Base-by-base conservation (phyloP, 2,113 vertebrate species). In the Rostratula benghalensis region DNA sequence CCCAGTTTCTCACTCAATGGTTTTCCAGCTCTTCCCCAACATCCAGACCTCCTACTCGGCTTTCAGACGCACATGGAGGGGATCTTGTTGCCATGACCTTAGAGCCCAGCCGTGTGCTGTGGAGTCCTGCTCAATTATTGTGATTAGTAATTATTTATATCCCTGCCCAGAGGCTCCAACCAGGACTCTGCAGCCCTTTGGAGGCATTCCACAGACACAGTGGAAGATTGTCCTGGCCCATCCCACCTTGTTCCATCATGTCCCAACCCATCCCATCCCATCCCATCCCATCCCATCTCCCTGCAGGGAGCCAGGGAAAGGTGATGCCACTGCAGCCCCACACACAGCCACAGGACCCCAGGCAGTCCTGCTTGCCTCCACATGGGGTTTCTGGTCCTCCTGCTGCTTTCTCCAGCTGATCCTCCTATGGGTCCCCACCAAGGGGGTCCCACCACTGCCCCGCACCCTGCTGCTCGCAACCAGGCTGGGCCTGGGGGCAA, bases 21-120 rank as follows among this genome's bases (percentile, higher is more conserved):
- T 7, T 16, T 60, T 60, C 57, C 35, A 59, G 75, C 57, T 87
- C 81, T 56, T 69, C 16, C 60, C 71, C 0, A 6, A 54, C 57
- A 94, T 31, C 94, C 75, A 90, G 91, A 77, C 13, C 56, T 67
- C 73, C 11, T 81, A 25, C 78, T 92, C 12, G 0, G 13, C 73
- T 94, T 84, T 89, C 94, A 87, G n/a, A 28, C 0, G 0, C 13
- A 1, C 46, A 13, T 31, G 54, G 68, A 54, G 6, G 23, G 84
- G 90, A 87, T 96, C 95, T 60, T 79, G 57, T 82, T 84, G 82
- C 93, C 22, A 3, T 3, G 35, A 89, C 89, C 80, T 80, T 10
- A 46, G 1, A 67, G 94, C 89, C 7, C 4, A 56, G 83, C 63
- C 45, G 30, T n/a, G 2, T 0, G 46, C 75, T 9, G 78, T 0